These are phyloP conservation scores for Rhimphoctona megacephalus DNA, from an alignment of 2,888 invertebrate genomes.

Conservation along the genomic window DNA sequence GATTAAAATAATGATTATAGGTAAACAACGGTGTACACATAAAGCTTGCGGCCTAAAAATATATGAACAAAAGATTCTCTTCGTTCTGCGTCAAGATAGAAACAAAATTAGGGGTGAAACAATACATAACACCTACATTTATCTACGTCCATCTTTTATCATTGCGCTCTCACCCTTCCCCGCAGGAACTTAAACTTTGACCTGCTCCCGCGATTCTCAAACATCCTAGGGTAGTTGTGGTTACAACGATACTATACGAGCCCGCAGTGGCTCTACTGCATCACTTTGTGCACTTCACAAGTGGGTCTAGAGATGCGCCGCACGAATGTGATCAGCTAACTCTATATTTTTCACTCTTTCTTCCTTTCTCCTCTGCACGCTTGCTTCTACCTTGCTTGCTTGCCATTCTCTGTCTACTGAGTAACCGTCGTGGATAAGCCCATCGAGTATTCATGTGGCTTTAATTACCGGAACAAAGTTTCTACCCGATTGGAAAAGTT, in stretches of 20 bases:
- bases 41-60: neutral
- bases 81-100: neutral
- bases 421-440: constrained; percentile 74
- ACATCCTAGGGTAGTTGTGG: constrained; percentile 25
- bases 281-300: constrained; percentile 33
- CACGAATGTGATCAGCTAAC: constrained; percentile 36
- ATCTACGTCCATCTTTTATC: constrained; percentile 32
- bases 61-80: neutral
- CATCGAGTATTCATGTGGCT: constrained; percentile 83
- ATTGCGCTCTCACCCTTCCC: neutral
- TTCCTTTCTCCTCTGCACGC: constrained; percentile 6
- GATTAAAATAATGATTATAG: neutral
- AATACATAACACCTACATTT: neutral
- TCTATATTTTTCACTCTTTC: constrained; percentile 29
- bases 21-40: neutral
- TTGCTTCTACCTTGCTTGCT: neutral
- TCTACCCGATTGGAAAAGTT: constrained; percentile 84
- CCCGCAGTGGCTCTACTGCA: constrained; percentile 13
- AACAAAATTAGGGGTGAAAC: constrained; percentile 1
- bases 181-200: constrained; percentile 29
- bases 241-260: constrained; percentile 47
- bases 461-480: constrained; percentile 84
- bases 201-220: constrained; percentile 19
- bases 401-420: constrained; percentile 46
- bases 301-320: constrained; percentile 44